Conservation (phyloP, 2,797 vertebrate species). For the Pyrocephalus nanus region DNA sequence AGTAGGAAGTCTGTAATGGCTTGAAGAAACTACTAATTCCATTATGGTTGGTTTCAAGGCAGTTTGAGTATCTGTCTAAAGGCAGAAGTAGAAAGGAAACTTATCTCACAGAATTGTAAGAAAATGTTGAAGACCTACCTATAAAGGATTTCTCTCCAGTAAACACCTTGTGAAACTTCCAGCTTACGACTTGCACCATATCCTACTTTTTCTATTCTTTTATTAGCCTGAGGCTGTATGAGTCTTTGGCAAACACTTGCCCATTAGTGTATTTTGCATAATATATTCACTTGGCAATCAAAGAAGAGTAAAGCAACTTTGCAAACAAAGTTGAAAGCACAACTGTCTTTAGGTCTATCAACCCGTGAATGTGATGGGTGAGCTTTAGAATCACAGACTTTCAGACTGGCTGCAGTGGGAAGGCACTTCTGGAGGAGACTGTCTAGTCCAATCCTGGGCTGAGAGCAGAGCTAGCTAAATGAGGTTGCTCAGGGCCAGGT, state of each 20-base stretch:
- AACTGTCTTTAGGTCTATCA: background rate
- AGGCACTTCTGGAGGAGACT: background rate
- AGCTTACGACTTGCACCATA: background rate
- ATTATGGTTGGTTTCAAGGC: background rate
- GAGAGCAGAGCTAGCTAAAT: background rate
- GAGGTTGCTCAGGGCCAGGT: background rate
- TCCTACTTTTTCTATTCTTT: background rate
- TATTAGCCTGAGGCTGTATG: background rate
- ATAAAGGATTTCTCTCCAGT: background rate
- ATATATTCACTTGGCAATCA: background rate
- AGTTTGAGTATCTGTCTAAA: background rate
- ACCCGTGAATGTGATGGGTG: background rate
- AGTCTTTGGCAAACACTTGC: background rate
- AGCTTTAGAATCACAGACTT: background rate
- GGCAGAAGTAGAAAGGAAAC: background rate
- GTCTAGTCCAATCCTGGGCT: background rate
- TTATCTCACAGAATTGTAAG: background rate
- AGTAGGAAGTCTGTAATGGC: background rate
- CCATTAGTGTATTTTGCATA: background rate
- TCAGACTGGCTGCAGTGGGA: background rate
- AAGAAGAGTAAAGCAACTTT: background rate
- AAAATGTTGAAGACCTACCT: background rate
- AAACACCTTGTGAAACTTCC: background rate
- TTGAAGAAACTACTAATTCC: background rate
- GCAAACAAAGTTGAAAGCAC: background rate